Base-by-base conservation (phyloP, 2,113 vertebrate species). In the Eptatretus burgeri region DNA sequence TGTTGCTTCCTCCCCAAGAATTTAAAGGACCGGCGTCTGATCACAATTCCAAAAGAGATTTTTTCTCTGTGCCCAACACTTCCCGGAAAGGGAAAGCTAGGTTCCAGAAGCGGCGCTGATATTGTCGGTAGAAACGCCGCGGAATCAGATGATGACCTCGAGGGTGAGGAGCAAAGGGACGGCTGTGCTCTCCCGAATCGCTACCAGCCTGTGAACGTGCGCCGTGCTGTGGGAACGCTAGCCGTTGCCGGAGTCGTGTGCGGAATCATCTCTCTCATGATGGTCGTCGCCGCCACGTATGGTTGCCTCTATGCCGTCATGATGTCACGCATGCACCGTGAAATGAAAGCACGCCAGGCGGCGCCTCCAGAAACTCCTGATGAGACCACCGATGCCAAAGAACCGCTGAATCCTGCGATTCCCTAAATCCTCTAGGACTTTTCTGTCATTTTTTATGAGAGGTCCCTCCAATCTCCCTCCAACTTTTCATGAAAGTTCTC, bases 261-360 rank as follows among this genome's bases (percentile, higher is more conserved):
- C 0, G 85, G 91, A 64, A 81, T 98, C 0, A 89, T 96, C 10
- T 98, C 88, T 70, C 85, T 98, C 71, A 96, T 98, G 91, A 98
- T 98, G 91, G 86, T 98, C 14, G 91, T 85, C 14, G 89, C 89
- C 0, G 89, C 89, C 0, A 85, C 86, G 20, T 96, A 98, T 0
- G 91, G 91, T 11, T 98, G 91, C 72, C 91, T 96, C 74, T 98
- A 98, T 0, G 91, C 91, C 66, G 93, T 89, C 49, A 81, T 98
- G 63, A 98, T 98, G 91, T 89, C 91, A 70, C 93, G 87, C 71
- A 94, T 94, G 74, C 91, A 96, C 73, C 76, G 87, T 27, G 91
- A 96, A 80, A 77, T 95, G 68, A 94, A 93, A 75, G 94, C 93
- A 74, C 79, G 84, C 70, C 91, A 98, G 74, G 89, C 89, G 0